Evolutionary conservation across 2,888 invertebrate species (phyloP).

Genomic region (Philereme transversata): DNA sequence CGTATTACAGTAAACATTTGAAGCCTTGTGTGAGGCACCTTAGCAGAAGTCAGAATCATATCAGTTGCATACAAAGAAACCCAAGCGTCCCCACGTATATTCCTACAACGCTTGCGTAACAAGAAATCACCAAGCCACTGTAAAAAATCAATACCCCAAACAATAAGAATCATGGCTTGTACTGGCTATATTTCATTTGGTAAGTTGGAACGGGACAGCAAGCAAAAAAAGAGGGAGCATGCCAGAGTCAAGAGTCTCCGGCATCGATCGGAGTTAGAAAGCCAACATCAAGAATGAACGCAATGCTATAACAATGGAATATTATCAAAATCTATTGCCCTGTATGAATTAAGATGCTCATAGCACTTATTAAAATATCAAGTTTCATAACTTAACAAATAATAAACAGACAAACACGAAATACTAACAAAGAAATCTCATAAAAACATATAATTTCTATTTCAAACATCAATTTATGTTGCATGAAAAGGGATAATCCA

Average conservation of each 20-base stretch:
- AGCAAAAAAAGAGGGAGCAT: conserved; percentile 64
- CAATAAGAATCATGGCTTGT: conserved; percentile 68
- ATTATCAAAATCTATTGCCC: conserved; percentile 39
- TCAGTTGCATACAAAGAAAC: conserved; percentile 23
- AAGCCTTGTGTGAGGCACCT: too few relatives aligned
- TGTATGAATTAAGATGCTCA: conserved; percentile 49
- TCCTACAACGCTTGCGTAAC: conserved; percentile 44
- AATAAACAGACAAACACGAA: conserved; percentile 22
- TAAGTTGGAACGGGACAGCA: conserved; percentile 67
- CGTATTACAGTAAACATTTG: too few relatives aligned
- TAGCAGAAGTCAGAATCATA: too few relatives aligned
- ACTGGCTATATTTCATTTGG: conserved; percentile 57
- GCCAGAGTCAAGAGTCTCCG: conserved; percentile 78
- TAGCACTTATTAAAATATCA: conserved; percentile 52
- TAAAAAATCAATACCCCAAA: conserved; percentile 80
- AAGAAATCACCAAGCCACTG: conserved; percentile 52
- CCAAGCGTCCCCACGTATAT: conserved; percentile 38
- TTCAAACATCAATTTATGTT: conserved; percentile 35
- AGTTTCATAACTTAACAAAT: conserved; percentile 53
- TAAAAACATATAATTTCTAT: conserved; percentile 35
- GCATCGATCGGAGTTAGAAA: conserved; percentile 72
- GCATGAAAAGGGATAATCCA: conserved; percentile 51
- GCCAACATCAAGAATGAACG: conserved; percentile 43
- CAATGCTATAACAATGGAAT: conserved; percentile 39
- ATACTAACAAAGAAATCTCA: conserved; percentile 26